Base-by-base conservation (phyloP, 2,888 invertebrate genomes). In the Eutolmus rufibarbis region DNA sequence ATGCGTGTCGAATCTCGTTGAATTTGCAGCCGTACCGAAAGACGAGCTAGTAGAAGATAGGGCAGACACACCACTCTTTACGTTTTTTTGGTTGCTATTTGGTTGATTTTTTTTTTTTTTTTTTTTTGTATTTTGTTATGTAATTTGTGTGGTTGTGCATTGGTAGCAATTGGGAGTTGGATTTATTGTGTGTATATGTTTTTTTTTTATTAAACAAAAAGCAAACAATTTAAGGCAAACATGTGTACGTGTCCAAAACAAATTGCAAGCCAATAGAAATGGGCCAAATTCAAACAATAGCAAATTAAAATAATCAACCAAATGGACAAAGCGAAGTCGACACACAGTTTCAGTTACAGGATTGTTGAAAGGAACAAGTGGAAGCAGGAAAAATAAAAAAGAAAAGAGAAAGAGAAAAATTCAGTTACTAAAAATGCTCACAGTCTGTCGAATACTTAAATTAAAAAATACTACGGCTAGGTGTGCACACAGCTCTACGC, bases 41-140 rank as follows among this genome's bases (percentile, higher is more conserved):
- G 97, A 96, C 90, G 96, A 96, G 91, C 97, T 97, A 91, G 97
- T 97, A 90, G 97, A 96, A 91, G 97, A 97, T 90, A 97, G 94
- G 90, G 97, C 97, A 91, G 96, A 96, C 94, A 97, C 97, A 93
- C 96, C 97, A 93, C 96, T 96, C 93, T 96, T 97, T 91, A 97
- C 96, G 94, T 97, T 97, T 94, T 96, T 97, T 94, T 97, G 96
- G 93, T 97, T 96, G 94, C 96, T 97, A 94, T 93, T 93, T 89
- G 88, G 88, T 88, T 88, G 86, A 84, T 87, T 89, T 90, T 90
- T 89, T 88, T 88, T 87, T 89, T 90, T 90, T 89, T 88, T 88
- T 79, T 89, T 89, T 46, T 87, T 82, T n/a, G 56, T 82, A 56
- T 56, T 56, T 56, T 82, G 66, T n/a, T 46, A 85, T 85, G 74